Base-by-base conservation (phyloP, 1,140 invertebrate genomes). In the Apis dorsata region DNA sequence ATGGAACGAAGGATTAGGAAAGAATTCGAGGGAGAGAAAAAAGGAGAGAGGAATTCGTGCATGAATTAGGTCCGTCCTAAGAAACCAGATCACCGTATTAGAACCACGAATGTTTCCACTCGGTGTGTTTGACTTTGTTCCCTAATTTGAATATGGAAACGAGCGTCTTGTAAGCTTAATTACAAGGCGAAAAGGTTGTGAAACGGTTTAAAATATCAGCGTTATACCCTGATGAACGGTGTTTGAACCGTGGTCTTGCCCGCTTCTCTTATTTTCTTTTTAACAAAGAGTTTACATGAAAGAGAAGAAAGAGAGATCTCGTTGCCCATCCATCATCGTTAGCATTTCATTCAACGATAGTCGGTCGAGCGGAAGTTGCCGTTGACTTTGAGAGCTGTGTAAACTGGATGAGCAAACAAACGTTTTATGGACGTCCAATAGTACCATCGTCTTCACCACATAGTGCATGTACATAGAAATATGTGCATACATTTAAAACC, bases 271-370 rank as follows among this genome's bases (percentile, higher is more conserved):
- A 53, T 69, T 13, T 51, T 59, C 66, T 68, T 66, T 44, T 51
- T 24, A 28, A 9, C 51, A 49, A 28, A 44, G 60, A 13, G 73
- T 73, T 85, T 76, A 82, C 75, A 76, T 49, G n/a, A 66, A 72
- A 15, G 44, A 68, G 28, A 66, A 51, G 81, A 84, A 84, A 89
- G 81, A 81, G 84, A 89, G 87, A 84, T 86, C 34, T 34, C 63
- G 75, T 55, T n/a, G 86, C 78, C 86, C 90, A 92, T 93, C 89
- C 86, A 91, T 93, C 92, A 93, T 93, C 92, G 87, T 93, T 93
- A 93, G 90, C 77, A 91, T 91, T 93, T 91, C 89, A 91, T 92
- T 92, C 90, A 90, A 84, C 86, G 86, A 90, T 87, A 86, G 85
- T 84, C 83, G 86, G 83, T 86, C 79, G 86, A 77, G 68, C 87